phyloP scores from a whole-genome alignment of 2,888 invertebrate species.

The Drosophila nigricruria region DNA sequence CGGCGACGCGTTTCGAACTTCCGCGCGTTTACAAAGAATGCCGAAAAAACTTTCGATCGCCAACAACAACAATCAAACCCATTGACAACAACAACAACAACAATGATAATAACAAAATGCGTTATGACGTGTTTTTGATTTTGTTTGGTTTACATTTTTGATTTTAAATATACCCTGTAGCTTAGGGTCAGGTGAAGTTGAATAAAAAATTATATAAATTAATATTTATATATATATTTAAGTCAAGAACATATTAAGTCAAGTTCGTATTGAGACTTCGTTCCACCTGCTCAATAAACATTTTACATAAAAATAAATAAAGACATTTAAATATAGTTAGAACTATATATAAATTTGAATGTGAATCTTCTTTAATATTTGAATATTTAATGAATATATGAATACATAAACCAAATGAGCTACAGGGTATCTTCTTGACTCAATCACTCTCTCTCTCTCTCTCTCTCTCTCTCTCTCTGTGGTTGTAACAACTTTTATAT shows the following conservation, averaged over 20 bases:
- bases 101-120: constrained; percentile 54
- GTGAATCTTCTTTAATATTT: no score
- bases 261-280: no score
- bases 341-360: no score
- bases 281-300: no score
- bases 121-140: constrained; percentile 38
- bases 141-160: constrained; percentile 20
- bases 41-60: constrained; percentile 78
- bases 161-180: constrained; percentile 30
- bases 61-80: constrained; percentile 38
- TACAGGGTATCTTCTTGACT: constrained; percentile 10
- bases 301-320: no score
- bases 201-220: background rate
- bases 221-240: no score
- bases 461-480: background rate
- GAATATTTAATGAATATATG: no score
- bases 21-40: constrained; percentile 68
- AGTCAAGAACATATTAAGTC: no score
- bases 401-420: background rate
- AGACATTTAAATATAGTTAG: no score
- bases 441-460: background rate
- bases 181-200: no score
- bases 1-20: constrained; percentile 53
- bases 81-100: constrained; percentile 53
- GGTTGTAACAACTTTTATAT: constrained; percentile 4